These are phyloP conservation scores for Polyploca ridens DNA, from an alignment of 2,888 invertebrate genomes.

Conservation along the genomic window DNA sequence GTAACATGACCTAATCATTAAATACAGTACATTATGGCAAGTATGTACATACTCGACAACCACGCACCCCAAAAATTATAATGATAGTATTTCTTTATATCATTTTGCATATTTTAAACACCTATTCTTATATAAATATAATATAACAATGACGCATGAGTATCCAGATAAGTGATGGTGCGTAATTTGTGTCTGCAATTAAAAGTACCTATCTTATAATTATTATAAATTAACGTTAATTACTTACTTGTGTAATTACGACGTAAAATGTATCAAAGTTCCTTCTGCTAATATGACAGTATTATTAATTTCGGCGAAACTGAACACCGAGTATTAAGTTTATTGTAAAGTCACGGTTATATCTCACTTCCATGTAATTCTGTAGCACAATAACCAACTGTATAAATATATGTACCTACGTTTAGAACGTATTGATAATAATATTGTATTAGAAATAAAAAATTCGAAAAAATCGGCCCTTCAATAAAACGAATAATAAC, in stretches of 20 bases:
- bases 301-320: conserved; percentile 1
- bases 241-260: background rate
- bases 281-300: background rate
- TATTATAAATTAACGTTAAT: background rate
- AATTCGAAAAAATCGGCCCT: no score
- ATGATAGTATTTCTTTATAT: background rate
- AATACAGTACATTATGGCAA: background rate
- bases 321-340: background rate
- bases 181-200: background rate
- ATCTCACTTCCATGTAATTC: background rate
- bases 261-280: background rate
- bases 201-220: background rate
- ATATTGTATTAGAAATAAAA: no score
- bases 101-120: no score
- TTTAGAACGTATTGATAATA: no score
- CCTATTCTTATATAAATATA: background rate
- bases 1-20: background rate
- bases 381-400: background rate
- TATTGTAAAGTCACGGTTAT: background rate
- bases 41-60: background rate
- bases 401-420: background rate
- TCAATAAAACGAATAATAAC: no score
- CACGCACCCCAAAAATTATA: background rate
- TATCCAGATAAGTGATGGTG: background rate
- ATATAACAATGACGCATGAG: background rate